Percentiles rank a stretch among this genome's conserved stretches.
phyloP scores from a whole-genome alignment of 2,888 invertebrate genomes.

The Crossocerus cetratus region DNA sequence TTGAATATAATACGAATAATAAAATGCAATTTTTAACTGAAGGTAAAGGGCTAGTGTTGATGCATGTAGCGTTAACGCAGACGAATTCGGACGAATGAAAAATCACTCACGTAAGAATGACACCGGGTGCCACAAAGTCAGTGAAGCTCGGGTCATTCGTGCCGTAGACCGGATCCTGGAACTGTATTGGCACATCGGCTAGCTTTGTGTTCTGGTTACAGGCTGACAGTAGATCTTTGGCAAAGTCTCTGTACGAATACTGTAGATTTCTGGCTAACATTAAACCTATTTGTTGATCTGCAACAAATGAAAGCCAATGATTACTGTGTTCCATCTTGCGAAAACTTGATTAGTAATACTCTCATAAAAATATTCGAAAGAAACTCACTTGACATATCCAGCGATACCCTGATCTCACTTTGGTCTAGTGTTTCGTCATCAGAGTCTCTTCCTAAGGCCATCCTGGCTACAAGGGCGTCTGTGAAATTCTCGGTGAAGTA shows the following conservation, averaged over 20 bases:
- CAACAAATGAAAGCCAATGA: constrained; percentile 22
- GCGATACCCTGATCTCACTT: constrained; percentile 92
- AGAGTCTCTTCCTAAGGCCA: constrained; percentile 88
- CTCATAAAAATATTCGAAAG: not conserved
- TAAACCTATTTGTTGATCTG: constrained; percentile 94
- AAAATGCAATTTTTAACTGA: not conserved
- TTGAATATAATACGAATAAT: not conserved
- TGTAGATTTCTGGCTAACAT: constrained; percentile 92
- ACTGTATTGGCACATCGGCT: constrained; percentile 93
- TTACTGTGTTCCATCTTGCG: not conserved
- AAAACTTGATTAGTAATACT: not conserved
- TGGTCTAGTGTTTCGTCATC: constrained; percentile 92
- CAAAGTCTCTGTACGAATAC: constrained; percentile 91
- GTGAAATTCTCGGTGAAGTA: constrained; percentile 95
- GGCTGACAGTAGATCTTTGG: constrained; percentile 83
- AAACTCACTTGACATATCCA: constrained; percentile 92
- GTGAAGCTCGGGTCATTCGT: constrained; percentile 94
- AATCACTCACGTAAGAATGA: constrained; percentile 90
- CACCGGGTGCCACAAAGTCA: constrained; percentile 97
- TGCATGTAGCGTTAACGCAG: not conserved
- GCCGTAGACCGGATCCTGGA: constrained; percentile 93
- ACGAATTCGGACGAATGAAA: not conserved
- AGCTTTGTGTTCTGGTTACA: constrained; percentile 90
- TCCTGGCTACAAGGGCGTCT: constrained; percentile 88
- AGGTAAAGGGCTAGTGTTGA: not conserved